phyloP scores from a whole-genome alignment of 2,888 invertebrate species.

The Resseliella maxima region DNA sequence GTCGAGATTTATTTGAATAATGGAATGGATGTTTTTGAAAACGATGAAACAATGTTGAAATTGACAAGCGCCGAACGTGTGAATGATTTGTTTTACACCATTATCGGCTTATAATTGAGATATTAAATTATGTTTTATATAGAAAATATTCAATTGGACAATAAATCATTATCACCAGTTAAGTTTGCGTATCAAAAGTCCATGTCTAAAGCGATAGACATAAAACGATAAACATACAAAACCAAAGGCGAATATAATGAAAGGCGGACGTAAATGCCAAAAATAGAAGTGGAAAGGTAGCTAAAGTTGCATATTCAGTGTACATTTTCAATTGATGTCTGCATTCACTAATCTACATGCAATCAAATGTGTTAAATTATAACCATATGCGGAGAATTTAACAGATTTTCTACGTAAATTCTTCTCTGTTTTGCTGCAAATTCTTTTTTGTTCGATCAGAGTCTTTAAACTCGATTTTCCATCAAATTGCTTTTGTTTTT shows the following conservation, averaged over 20 bases:
- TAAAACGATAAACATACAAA: neutral
- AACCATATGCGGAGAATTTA: neutral
- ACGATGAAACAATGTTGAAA: no score
- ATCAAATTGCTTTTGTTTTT: neutral
- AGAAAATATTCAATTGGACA: neutral
- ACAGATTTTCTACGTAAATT: neutral
- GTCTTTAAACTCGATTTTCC: no score
- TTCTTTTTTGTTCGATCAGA: neutral
- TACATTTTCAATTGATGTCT: neutral
- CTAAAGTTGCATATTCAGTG: neutral
- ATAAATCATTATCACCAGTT: constrained; percentile 35
- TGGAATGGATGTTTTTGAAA: no score
- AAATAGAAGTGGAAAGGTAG: constrained; percentile 25
- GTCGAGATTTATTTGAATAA: no score
- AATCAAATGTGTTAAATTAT: constrained; percentile 18
- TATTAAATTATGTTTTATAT: neutral
- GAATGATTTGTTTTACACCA: constrained; percentile 4
- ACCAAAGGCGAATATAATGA: neutral
- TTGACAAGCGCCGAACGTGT: neutral
- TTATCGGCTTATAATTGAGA: constrained; percentile 34
- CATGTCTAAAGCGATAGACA: neutral
- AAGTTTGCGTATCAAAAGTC: neutral
- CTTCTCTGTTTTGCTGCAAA: neutral
- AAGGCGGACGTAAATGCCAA: constrained; percentile 45
- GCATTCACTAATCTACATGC: neutral